Conservation (phyloP, 1,140 invertebrate genomes). For the Bilobella aurantiaca region DNA sequence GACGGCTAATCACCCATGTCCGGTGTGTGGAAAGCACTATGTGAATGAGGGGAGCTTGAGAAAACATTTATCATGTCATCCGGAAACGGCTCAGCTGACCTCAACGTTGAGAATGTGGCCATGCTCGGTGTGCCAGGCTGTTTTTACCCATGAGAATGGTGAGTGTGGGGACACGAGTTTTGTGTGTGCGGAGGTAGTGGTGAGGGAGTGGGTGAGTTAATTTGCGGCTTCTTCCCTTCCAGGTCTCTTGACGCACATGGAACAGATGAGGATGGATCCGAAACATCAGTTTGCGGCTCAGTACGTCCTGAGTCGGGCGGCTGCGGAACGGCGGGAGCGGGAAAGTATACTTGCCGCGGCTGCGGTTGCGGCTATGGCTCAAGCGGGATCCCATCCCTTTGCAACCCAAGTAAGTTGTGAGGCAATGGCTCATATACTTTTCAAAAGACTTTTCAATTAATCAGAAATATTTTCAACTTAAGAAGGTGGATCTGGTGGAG, state of each 20-base stretch:
- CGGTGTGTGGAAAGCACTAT: conserved; percentile 87
- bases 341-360: conserved; percentile 58
- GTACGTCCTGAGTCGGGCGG: conserved; percentile 78
- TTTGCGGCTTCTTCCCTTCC: conserved; percentile 17
- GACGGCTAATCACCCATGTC: conserved; percentile 85
- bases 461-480: too few species aligned
- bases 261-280: conserved; percentile 91
- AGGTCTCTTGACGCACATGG: conserved; percentile 87
- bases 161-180: conserved; percentile 30
- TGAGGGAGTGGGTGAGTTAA: too few species aligned
- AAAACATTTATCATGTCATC: conserved; percentile 77
- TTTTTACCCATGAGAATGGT: conserved; percentile 89
- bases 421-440: too few species aligned
- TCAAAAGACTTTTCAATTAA: too few species aligned
- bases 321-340: conserved; percentile 73
- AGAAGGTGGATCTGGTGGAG: too few species aligned
- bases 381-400: conserved; percentile 28
- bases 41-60: conserved; percentile 84
- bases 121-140: conserved; percentile 76
- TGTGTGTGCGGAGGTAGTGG: too few species aligned
- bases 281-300: conserved; percentile 92
- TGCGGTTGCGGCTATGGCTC: conserved; percentile 45
- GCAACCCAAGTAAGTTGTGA: too few species aligned
- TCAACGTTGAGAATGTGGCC: conserved; percentile 83
- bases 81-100: conserved; percentile 77